phyloP scores from a whole-genome alignment of 1,140 invertebrate species.

The Drosophila erecta region DNA sequence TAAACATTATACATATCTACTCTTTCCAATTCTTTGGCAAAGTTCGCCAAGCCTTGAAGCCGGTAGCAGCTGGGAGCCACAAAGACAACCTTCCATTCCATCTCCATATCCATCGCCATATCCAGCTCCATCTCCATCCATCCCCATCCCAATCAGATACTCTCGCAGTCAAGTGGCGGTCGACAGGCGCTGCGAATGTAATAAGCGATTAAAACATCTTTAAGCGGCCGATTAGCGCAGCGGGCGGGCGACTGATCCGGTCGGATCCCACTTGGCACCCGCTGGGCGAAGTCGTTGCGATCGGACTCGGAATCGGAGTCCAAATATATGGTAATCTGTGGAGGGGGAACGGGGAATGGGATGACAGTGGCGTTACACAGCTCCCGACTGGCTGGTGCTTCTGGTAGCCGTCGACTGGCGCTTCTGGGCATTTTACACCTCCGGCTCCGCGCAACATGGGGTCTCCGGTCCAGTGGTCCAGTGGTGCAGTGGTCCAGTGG shows the following conservation, averaged over 20 bases:
- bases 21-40: not conserved
- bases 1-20: not conserved
- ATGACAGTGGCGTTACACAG: constrained; percentile 32
- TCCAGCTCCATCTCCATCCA: not conserved
- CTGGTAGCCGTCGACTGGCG: constrained; percentile 52
- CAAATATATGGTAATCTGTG: not conserved
- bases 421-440: constrained; percentile 75
- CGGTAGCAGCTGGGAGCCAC: constrained; percentile 9
- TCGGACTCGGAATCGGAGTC: constrained; percentile 15
- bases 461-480: constrained; percentile 22
- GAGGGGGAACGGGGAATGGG: not conserved
- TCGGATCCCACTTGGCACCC: constrained; percentile 21
- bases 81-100: not conserved
- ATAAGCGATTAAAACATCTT: constrained; percentile 83
- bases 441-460: constrained; percentile 46
- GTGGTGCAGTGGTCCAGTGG: not conserved
- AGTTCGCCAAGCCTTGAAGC: not conserved
- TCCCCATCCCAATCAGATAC: constrained; percentile 1
- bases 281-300: constrained; percentile 31
- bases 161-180: constrained; percentile 6
- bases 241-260: constrained; percentile 59
- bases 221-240: constrained; percentile 78
- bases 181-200: constrained; percentile 64
- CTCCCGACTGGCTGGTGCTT: constrained; percentile 1
- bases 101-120: not conserved